Percentiles rank a stretch among this genome's conserved stretches.
phyloP scores from a whole-genome alignment of 2,888 invertebrate species.

The Amphipyra tragopoginis region DNA sequence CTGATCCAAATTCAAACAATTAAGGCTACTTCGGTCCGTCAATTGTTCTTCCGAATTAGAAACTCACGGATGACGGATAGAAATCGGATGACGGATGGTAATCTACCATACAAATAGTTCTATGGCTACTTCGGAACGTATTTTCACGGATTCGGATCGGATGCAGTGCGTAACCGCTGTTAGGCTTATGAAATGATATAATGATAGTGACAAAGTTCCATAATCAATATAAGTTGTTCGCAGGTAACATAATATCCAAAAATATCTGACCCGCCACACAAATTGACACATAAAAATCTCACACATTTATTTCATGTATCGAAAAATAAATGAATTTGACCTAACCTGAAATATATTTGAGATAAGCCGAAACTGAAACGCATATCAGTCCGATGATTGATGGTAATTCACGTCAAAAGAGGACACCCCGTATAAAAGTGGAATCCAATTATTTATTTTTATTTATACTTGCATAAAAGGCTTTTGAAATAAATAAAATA shows the following conservation, averaged over 20 bases:
- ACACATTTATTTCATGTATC: slow-evolving; percentile 17
- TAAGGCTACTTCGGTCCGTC: too few species aligned
- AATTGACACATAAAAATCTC: slow-evolving; percentile 26
- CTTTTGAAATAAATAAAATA: slow-evolving; percentile 14
- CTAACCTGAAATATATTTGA: slow-evolving; percentile 33
- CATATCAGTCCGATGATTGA: slow-evolving; percentile 33
- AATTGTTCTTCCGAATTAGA: too few species aligned
- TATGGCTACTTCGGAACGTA: too few species aligned
- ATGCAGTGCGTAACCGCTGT: too few species aligned
- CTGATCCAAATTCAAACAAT: too few species aligned
- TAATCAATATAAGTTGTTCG: too few species aligned
- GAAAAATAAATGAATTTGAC: slow-evolving; percentile 26
- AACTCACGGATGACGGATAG: too few species aligned
- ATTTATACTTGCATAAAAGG: slow-evolving; percentile 27
- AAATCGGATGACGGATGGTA: too few species aligned
- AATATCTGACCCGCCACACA: slow-evolving; percentile 17
- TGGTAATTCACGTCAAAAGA: slow-evolving; percentile 35
- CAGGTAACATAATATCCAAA: neutral
- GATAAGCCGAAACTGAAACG: slow-evolving; percentile 41
- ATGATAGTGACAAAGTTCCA: too few species aligned
- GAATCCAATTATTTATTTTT: slow-evolving; percentile 38
- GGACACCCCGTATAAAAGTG: slow-evolving; percentile 20
- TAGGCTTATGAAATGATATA: too few species aligned
- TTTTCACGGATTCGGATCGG: too few species aligned
- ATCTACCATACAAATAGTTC: too few species aligned